Conservation (phyloP, 53 echinoderm and acorn worm genomes). For the Actinopyga echinites region DNA sequence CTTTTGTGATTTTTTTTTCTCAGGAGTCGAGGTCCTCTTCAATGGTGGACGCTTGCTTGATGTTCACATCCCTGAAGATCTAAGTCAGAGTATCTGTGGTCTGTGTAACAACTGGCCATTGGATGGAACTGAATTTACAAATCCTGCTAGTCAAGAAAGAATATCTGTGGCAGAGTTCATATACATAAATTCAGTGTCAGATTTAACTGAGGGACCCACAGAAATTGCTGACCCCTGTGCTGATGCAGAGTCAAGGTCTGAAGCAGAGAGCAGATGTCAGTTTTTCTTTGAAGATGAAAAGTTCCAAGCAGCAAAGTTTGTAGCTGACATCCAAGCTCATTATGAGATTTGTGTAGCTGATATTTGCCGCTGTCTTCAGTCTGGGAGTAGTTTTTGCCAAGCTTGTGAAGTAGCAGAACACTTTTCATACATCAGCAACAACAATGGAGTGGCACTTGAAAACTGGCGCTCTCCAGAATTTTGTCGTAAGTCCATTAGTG, state of each 20-base stretch:
- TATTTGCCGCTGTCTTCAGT: background rate
- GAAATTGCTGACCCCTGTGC: background rate
- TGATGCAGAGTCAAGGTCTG: background rate
- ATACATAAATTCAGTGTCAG: background rate
- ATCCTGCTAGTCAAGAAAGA: background rate
- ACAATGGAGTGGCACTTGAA: background rate
- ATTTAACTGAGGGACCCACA: background rate
- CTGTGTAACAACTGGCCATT: conserved; percentile 8
- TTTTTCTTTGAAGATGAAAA: background rate
- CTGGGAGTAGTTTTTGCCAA: background rate
- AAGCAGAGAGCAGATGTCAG: background rate
- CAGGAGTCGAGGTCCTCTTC: background rate
- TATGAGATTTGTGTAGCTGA: conserved; percentile 9
- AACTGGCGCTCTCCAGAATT: conserved; percentile 19
- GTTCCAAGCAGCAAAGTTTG: background rate
- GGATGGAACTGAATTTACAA: background rate
- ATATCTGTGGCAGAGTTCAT: background rate
- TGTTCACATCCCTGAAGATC: background rate
- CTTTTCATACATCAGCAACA: conserved; percentile 17
- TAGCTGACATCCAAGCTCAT: background rate
- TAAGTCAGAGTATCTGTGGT: background rate
- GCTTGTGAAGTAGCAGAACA: conserved; percentile 20
- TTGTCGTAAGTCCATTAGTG: conserved; percentile 5
- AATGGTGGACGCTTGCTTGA: background rate
- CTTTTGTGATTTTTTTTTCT: background rate